Percentiles rank a stretch among this genome's conserved stretches.
Conservation (phyloP, 2,113 vertebrate genomes). For the zebrafish (Danio rerio) region DNA sequence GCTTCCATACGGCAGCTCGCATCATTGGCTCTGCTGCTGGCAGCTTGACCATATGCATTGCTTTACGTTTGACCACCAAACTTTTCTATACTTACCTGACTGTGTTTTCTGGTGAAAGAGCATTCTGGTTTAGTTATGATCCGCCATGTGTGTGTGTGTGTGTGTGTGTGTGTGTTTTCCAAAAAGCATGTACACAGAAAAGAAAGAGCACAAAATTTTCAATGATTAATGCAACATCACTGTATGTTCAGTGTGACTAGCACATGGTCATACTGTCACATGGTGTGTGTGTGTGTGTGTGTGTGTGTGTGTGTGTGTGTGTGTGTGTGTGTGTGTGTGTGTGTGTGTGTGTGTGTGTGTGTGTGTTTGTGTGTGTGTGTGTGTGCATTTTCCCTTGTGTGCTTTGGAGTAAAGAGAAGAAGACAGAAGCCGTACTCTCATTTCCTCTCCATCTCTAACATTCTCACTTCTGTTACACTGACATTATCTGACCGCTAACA, state of each 20-base stretch:
- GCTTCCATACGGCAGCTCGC: constrained; percentile 56
- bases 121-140: no score
- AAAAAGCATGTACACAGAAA: no score
- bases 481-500: constrained; percentile 11
- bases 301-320: constrained; percentile 31
- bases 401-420: neutral
- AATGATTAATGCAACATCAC: constrained; percentile 37
- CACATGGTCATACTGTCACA: constrained; percentile 20
- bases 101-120: neutral
- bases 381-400: constrained; percentile 5
- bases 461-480: constrained; percentile 35
- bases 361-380: constrained; percentile 32
- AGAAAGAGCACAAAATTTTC: constrained; percentile 20
- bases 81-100: neutral
- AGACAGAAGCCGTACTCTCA: constrained; percentile 4
- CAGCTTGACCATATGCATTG: neutral
- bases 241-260: neutral
- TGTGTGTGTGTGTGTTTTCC: no score
- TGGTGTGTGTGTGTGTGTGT: constrained; percentile 27
- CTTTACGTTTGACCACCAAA: neutral
- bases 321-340: constrained; percentile 5
- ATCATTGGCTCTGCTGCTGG: constrained; percentile 41
- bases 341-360: constrained; percentile 21
- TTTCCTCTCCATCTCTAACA: constrained; percentile 29
- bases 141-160: no score